These are phyloP conservation scores for Drosophila bocki DNA, from an alignment of 1,140 invertebrate species.

Conservation along the genomic window DNA sequence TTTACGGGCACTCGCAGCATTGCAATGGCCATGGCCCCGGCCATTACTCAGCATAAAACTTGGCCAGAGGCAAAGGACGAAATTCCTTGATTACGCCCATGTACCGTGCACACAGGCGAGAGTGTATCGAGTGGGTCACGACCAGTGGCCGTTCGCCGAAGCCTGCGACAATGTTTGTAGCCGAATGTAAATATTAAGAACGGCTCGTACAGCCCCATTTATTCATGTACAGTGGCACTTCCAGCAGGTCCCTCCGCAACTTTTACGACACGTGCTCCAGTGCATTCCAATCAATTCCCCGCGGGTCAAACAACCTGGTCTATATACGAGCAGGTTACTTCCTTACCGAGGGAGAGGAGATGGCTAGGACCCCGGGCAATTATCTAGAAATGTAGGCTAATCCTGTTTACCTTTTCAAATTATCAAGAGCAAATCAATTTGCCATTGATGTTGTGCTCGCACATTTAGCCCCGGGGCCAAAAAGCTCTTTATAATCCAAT, in stretches of 20 bases:
- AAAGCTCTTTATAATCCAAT: constrained; percentile 53
- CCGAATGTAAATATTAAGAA: constrained; percentile 59
- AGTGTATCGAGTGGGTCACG: constrained; percentile 31
- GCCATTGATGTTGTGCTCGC: constrained; percentile 50
- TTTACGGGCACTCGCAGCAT: constrained; percentile 53
- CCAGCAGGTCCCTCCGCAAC: constrained; percentile 6
- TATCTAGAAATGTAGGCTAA: constrained; percentile 48
- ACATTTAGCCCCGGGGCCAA: constrained; percentile 23
- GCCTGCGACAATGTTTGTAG: constrained; percentile 55
- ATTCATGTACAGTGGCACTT: constrained; percentile 15
- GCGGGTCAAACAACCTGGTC: constrained; percentile 11
- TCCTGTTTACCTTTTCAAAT: constrained; percentile 58
- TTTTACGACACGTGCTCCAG: constrained; percentile 40
- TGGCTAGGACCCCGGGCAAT: constrained; percentile 19
- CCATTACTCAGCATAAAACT: constrained; percentile 62
- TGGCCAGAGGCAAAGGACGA: constrained; percentile 20
- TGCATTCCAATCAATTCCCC: constrained; percentile 41
- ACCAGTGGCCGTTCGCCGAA: constrained; percentile 19
- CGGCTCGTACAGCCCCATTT: constrained; percentile 3
- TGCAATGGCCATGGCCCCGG: constrained; percentile 34
- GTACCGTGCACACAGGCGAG: constrained; percentile 5
- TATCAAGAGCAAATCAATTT: constrained; percentile 65
- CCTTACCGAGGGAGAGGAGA: background rate
- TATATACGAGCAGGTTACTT: background rate
- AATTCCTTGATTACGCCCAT: constrained; percentile 44